Evolutionary conservation across 2,888 invertebrate genomes (phyloP), one percentile per base, ranked within the genome.

Genomic region (Hirudinaria manillensis): DNA sequence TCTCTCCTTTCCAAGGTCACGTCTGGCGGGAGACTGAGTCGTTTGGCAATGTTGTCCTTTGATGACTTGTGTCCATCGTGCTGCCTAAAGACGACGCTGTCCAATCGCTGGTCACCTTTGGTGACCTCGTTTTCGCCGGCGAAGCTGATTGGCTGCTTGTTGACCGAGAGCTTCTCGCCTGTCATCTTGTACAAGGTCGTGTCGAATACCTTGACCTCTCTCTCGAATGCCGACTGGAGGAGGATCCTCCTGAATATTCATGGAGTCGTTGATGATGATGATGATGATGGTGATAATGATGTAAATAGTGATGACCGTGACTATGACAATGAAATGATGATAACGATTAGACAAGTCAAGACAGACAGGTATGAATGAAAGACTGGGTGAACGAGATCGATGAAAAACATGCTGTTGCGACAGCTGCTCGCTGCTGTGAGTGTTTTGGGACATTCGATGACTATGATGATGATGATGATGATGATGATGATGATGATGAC

Each of bases 171-270:
- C 61, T 61, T 61, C 61, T 61, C 61, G 61, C 29, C 29, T 29
- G 61, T 61, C 61, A 61, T 24, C 29, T 61, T 61, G 61, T 61
- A 61, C 24, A 61, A 24, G 24, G 61, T 61, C 61, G 61, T 24
- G 29, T 61, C 61, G 61, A 61, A 61, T 27, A 61, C 24, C 24
- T 29, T 61, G 61, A 61, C 29, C 24, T 61, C 29, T 61, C 29
- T 61, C 61, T 61, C 61, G 61, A 61, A 29, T 16, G 61, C 61
- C 6, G 61, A 4, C 10, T 29, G 61, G 29, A 61, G 24, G 61
- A 24, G 24, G 61, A 27, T 16, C 21, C 4, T 27, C 21, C 61
- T 61, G 45, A 45, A 45, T 45, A 45, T 6, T 45, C 45, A 45
- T 45, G 45, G 16, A 16, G 6, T 16, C 10, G 45, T 10, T 45